Conservation (phyloP, 2,888 invertebrate genomes). For the Macrophya annulata region DNA sequence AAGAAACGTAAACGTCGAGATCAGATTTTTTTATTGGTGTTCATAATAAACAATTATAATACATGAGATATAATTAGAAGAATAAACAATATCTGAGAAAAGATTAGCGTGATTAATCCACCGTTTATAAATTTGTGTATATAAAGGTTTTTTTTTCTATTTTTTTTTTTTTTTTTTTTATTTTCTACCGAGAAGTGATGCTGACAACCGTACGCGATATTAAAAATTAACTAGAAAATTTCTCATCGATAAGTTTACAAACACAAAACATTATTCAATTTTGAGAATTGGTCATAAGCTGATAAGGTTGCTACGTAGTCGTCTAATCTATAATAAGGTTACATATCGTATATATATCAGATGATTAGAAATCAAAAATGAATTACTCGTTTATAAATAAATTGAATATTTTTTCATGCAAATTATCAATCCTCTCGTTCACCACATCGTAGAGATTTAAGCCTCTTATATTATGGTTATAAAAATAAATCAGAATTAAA, state of each 20-base stretch:
- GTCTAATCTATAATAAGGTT: background rate
- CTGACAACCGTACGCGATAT: background rate
- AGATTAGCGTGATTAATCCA: background rate
- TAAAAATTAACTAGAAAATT: background rate
- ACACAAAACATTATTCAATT: background rate
- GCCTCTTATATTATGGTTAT: background rate
- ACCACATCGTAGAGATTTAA: slow-evolving; percentile 36
- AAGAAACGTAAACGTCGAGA: slow-evolving; percentile 27
- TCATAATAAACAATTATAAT: slow-evolving; percentile 21
- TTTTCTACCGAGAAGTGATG: background rate
- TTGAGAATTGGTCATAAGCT: slow-evolving; percentile 15
- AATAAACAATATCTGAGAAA: background rate
- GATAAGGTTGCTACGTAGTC: slow-evolving; percentile 22
- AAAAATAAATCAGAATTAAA: slow-evolving; percentile 47
- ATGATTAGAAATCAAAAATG: slow-evolving; percentile 34
- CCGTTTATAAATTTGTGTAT: background rate
- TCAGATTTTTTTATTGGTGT: background rate
- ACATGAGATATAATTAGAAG: background rate
- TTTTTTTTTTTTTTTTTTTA: background rate
- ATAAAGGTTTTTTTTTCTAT: no score
- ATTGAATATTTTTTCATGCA: slow-evolving; percentile 33
- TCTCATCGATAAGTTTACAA: background rate
- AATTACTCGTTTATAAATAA: slow-evolving; percentile 19
- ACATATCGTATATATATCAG: background rate
- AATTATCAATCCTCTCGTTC: slow-evolving; percentile 35